A percentile compares a stretch with the other conserved stretches of the same genome.
These are phyloP conservation scores for Upupa epops DNA, from an alignment of 2,113 vertebrate species.

Conservation along the genomic window DNA sequence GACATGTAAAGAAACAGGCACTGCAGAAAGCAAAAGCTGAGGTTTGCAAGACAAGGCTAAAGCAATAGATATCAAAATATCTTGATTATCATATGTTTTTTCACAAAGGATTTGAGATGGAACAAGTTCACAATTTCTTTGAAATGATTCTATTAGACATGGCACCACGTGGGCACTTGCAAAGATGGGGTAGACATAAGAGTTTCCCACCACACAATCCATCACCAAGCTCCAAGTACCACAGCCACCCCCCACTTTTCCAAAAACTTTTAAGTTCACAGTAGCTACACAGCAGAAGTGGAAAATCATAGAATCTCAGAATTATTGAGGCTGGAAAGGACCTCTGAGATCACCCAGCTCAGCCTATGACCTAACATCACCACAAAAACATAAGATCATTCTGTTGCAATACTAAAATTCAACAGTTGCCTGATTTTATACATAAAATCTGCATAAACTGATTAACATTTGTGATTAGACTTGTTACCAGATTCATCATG, in stretches of 20 bases:
- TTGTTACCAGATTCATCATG: neutral
- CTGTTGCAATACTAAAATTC: neutral
- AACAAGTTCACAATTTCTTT: neutral
- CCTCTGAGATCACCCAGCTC: too few relatives aligned
- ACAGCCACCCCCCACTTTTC: neutral
- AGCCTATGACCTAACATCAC: too few relatives aligned
- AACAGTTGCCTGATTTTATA: neutral
- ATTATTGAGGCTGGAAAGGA: too few relatives aligned
- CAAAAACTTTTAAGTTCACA: neutral
- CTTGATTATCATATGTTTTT: neutral
- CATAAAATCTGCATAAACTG: neutral
- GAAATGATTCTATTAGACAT: neutral
- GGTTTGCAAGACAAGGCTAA: neutral
- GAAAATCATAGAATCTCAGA: neutral
- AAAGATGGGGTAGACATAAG: neutral
- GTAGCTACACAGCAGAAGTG: neutral
- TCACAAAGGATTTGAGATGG: neutral
- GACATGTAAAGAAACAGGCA: neutral
- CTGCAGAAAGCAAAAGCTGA: neutral
- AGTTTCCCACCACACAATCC: neutral
- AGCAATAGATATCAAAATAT: neutral
- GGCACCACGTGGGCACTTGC: fast-evolving
- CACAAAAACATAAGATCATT: neutral
- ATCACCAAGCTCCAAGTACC: neutral
- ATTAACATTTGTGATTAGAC: neutral